These are phyloP conservation scores for Crocallis elinguaria DNA, from an alignment of 2,888 invertebrate species.

Conservation along the genomic window DNA sequence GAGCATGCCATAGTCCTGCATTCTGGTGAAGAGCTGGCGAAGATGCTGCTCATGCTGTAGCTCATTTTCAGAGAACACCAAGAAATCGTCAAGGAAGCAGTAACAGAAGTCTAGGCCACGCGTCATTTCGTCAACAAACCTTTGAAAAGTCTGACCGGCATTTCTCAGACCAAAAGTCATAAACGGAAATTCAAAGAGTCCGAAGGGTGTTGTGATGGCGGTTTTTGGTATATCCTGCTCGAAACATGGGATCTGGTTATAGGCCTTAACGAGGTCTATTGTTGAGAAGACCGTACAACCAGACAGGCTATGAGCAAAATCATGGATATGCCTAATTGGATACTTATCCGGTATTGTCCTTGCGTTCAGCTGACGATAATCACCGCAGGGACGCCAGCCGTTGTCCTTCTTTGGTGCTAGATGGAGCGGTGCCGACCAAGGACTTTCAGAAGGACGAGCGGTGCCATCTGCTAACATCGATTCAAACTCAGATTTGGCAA, in stretches of 20 bases:
- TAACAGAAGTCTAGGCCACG: no score
- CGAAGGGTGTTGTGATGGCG: no score
- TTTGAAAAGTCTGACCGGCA: background rate
- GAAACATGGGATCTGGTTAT: background rate
- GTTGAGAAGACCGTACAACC: background rate
- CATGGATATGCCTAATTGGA: conserved; percentile 38
- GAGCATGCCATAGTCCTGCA: no score
- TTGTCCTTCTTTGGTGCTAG: conserved; percentile 49
- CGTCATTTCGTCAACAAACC: no score
- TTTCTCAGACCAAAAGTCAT: background rate
- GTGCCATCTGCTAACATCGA: conserved; percentile 30
- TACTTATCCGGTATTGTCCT: conserved; percentile 37
- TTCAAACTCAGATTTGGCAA: conserved; percentile 45
- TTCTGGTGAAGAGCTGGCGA: no score
- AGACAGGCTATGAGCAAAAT: conserved; percentile 3
- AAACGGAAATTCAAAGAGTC: background rate
- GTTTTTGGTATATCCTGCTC: background rate
- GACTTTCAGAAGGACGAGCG: conserved; percentile 3
- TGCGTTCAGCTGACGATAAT: conserved; percentile 44
- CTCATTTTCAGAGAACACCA: no score
- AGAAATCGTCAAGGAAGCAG: no score
- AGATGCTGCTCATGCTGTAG: no score
- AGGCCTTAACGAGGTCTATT: background rate
- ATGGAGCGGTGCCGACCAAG: conserved; percentile 42
- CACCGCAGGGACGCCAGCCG: conserved; percentile 53